phyloP scores from a whole-genome alignment of 2,888 invertebrate species.

The Diaprepes abbreviatus region DNA sequence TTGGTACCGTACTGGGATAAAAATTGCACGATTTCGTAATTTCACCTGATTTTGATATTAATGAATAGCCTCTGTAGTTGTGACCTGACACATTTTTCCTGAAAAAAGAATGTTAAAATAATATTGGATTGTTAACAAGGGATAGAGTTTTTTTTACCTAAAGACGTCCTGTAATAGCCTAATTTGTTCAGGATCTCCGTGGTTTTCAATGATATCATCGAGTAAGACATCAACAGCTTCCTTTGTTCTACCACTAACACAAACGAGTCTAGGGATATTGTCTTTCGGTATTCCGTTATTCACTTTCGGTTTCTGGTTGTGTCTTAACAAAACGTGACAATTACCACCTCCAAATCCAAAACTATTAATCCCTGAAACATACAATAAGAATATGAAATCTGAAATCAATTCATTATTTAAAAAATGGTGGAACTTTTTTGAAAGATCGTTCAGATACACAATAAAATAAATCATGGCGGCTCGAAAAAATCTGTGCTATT shows the following conservation, averaged over 20 bases:
- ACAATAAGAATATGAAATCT: too few relatives aligned
- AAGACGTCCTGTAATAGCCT: conserved; percentile 54
- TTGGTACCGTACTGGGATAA: not conserved
- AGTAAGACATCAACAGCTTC: conserved; percentile 74
- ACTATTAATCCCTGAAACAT: conserved; percentile 84
- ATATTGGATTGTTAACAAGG: too few relatives aligned
- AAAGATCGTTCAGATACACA: too few relatives aligned
- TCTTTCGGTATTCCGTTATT: conserved; percentile 75
- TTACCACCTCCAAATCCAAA: conserved; percentile 96
- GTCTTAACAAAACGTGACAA: conserved; percentile 78
- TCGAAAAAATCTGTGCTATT: too few relatives aligned
- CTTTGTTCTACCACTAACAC: too few relatives aligned
- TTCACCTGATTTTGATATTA: conserved; percentile 65
- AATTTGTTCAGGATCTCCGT: conserved; percentile 58
- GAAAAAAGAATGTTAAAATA: too few relatives aligned
- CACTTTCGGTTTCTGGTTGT: conserved; percentile 73
- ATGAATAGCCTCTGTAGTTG: conserved; percentile 76
- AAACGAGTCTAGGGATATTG: conserved; percentile 81
- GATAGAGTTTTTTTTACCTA: conserved; percentile 77
- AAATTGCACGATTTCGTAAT: conserved; percentile 37
- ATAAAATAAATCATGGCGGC: too few relatives aligned
- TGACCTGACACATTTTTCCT: conserved; percentile 40
- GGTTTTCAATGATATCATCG: conserved; percentile 69
- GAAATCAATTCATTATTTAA: too few relatives aligned
- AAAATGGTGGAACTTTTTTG: too few relatives aligned